phyloP scores from a whole-genome alignment of 1,140 invertebrate genomes.

The Harpegnathos saltator region DNA sequence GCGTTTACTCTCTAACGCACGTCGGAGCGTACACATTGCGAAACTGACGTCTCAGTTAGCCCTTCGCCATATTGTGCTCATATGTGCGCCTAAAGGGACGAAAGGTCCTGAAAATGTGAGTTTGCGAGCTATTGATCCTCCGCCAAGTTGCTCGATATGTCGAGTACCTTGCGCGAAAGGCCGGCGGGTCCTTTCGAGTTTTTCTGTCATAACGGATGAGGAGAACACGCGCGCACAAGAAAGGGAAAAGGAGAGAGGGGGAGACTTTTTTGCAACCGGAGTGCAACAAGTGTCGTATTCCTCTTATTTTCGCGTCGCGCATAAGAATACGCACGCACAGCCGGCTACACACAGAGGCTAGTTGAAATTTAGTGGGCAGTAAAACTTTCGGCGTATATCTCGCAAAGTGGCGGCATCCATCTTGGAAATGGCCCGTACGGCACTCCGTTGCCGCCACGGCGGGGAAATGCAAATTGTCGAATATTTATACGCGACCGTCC shows the following conservation, averaged over 20 bases:
- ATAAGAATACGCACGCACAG: constrained; percentile 61
- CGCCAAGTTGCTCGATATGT: not conserved
- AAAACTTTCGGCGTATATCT: constrained; percentile 82
- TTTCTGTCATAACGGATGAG: constrained; percentile 9
- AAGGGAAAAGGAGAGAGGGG: not conserved
- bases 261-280: constrained; percentile 58
- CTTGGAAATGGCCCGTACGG: constrained; percentile 79
- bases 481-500: constrained; percentile 77
- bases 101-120: not conserved
- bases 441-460: constrained; percentile 47
- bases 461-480: constrained; percentile 79
- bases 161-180: no score
- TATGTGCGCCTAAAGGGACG: not conserved
- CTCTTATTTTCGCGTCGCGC: constrained; percentile 74
- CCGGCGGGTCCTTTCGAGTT: no score
- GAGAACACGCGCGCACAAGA: not conserved
- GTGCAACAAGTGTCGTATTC: constrained; percentile 81
- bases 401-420: constrained; percentile 81
- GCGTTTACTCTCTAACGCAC: not conserved
- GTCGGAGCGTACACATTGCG: no score
- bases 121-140: not conserved
- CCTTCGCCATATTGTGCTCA: not conserved
- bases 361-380: constrained; percentile 81
- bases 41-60: not conserved
- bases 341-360: constrained; percentile 65